A percentile compares a stretch with the other conserved stretches of the same genome.
phyloP scores from a whole-genome alignment of 92 coral and sea anemone species.

The Zoanthus solanderi region DNA sequence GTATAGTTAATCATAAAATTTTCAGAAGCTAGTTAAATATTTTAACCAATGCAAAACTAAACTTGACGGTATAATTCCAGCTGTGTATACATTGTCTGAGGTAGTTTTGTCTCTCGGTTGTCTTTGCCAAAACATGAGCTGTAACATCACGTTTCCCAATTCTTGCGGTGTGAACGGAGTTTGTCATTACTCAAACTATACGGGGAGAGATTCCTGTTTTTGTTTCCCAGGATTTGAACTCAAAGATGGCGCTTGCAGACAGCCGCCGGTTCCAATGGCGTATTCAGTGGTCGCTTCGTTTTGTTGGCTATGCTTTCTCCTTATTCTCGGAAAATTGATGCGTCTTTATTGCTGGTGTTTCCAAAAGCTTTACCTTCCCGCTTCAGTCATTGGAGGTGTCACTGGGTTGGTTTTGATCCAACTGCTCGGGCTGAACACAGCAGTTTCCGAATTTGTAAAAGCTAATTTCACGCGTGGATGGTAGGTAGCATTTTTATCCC shows the following conservation, averaged over 20 bases:
- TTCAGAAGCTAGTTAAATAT: conserved; percentile 9
- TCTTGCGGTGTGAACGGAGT: conserved; percentile 79
- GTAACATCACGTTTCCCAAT: conserved; percentile 59
- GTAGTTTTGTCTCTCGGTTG: neutral
- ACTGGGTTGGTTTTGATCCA: conserved; percentile 69
- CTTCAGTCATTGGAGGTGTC: conserved; percentile 82
- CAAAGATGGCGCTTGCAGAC: conserved; percentile 59
- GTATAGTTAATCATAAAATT: too few species aligned
- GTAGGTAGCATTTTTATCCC: conserved; percentile 44
- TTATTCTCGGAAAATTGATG: conserved; percentile 75
- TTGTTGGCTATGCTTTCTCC: conserved; percentile 86
- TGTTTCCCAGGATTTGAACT: conserved; percentile 63
- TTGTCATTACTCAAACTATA: conserved; percentile 49
- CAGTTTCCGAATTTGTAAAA: conserved; percentile 59
- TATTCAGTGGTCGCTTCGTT: conserved; percentile 85
- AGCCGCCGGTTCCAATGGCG: conserved; percentile 58
- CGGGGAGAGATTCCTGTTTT: conserved; percentile 60
- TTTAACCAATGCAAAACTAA: conserved; percentile 9
- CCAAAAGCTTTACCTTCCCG: conserved; percentile 85
- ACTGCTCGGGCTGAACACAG: conserved; percentile 57
- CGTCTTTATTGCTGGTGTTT: conserved; percentile 78
- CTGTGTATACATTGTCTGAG: neutral
- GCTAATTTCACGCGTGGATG: conserved; percentile 82
- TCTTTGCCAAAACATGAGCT: conserved; percentile 49
- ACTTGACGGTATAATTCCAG: conserved; percentile 25